A percentile compares a stretch with the other conserved stretches of the same genome.
Evolutionary conservation across 23 tunicate genomes (phyloP).

Genomic region (Ciona savignyi): DNA sequence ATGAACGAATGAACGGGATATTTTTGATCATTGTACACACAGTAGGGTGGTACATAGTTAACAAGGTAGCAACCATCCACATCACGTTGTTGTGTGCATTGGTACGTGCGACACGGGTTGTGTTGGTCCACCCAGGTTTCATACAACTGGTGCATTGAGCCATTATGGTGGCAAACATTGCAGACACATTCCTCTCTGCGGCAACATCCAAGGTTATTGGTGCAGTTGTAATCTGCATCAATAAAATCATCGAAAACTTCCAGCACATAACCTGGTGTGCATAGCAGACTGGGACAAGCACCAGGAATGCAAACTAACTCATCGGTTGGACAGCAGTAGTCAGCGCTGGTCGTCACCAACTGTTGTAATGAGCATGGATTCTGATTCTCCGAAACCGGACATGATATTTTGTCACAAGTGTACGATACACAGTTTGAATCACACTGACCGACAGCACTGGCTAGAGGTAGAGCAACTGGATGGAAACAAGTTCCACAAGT

Average conservation of each 20-base stretch:
- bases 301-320: no score
- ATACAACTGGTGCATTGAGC: neutral
- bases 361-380: neutral
- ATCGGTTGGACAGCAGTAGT: neutral
- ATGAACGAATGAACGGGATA: slow-evolving; percentile 26
- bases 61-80: slow-evolving; percentile 19
- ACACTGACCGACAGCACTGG: slow-evolving; percentile 26
- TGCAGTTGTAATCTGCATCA: no score
- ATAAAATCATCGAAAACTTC: neutral
- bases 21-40: slow-evolving; percentile 11
- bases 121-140: slow-evolving; percentile 12
- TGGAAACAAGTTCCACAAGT: slow-evolving; percentile 22
- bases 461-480: neutral
- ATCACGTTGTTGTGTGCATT: slow-evolving; percentile 7
- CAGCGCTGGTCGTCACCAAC: neutral
- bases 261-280: neutral
- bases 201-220: slow-evolving; percentile 22
- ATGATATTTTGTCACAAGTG: neutral
- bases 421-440: slow-evolving; percentile 14
- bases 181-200: slow-evolving; percentile 14
- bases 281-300: no score
- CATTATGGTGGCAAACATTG: slow-evolving; percentile 10
- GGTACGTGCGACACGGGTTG: slow-evolving; percentile 9
- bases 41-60: slow-evolving; percentile 3
- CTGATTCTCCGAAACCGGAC: neutral